Conservation (phyloP, 2,113 vertebrate genomes). For the Entosphenus tridentatus region DNA sequence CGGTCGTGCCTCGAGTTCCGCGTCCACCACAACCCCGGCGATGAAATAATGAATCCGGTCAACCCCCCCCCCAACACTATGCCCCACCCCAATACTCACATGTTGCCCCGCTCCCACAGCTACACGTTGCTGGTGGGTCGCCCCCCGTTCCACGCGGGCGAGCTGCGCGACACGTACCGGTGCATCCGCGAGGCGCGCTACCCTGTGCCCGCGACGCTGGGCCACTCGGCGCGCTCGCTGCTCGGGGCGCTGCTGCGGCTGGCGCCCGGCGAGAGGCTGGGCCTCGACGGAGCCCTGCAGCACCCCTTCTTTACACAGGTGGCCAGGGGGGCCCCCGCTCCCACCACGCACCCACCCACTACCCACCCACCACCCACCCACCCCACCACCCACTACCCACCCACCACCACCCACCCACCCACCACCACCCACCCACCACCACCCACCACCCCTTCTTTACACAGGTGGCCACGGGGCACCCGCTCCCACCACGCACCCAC, state of each 20-base stretch:
- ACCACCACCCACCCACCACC: too few species aligned
- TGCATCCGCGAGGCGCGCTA: slow-evolving; percentile 74
- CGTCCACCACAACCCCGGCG: background rate
- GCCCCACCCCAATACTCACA: background rate
- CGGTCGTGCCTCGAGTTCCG: background rate
- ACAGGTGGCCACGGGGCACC: too few species aligned
- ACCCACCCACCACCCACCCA: too few species aligned
- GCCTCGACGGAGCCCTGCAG: slow-evolving; percentile 66
- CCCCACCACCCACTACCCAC: too few species aligned
- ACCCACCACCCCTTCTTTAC: too few species aligned
- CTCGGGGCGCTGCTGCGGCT: slow-evolving; percentile 52
- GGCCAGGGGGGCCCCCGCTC: too few species aligned
- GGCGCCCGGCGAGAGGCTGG: slow-evolving; percentile 50
- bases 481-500: too few species aligned
- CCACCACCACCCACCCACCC: too few species aligned
- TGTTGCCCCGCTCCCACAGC: slow-evolving; percentile 21
- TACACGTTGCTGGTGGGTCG: slow-evolving; percentile 80
- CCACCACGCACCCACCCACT: too few species aligned
- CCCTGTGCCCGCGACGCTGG: slow-evolving; percentile 31
- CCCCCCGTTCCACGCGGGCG: slow-evolving; percentile 80
- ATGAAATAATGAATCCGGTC: too few species aligned
- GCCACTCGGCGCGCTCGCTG: slow-evolving; percentile 51
- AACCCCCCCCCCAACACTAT: background rate
- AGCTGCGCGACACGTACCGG: slow-evolving; percentile 88
- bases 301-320: slow-evolving; percentile 92